A percentile compares a stretch with the other conserved stretches of the same genome.
Evolutionary conservation across 2,113 vertebrate genomes (phyloP).

Genomic region (Pholis gunnellus): DNA sequence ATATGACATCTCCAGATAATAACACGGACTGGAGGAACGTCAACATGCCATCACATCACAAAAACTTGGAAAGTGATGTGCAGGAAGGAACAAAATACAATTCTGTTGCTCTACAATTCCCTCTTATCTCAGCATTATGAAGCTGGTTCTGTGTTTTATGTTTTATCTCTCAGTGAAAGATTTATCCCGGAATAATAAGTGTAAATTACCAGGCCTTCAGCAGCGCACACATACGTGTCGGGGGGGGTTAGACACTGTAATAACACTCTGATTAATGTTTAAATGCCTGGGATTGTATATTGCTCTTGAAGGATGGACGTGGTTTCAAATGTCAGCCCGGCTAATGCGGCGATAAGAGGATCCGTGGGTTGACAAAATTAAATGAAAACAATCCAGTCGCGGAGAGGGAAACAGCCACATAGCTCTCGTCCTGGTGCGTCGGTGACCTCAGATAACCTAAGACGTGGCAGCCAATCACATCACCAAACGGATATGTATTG

Average conservation of each 20-base stretch:
- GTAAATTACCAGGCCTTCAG: slow-evolving; percentile 60
- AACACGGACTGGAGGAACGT: neutral
- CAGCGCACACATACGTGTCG: slow-evolving; percentile 42
- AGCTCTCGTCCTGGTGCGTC: slow-evolving; percentile 1
- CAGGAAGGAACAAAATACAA: neutral
- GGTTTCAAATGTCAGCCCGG: slow-evolving; percentile 31
- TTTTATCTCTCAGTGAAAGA: slow-evolving; percentile 48
- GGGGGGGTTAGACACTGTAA: slow-evolving; percentile 24
- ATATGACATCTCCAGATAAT: neutral
- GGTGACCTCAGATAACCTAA: slow-evolving; percentile 38
- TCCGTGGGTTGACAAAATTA: slow-evolving; percentile 12
- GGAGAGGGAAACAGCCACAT: neutral
- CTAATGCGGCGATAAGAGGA: slow-evolving; percentile 46
- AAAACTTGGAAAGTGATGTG: neutral
- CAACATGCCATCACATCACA: neutral
- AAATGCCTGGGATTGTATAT: slow-evolving; percentile 32
- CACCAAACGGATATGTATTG: slow-evolving; percentile 1
- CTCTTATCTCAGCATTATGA: slow-evolving; percentile 18
- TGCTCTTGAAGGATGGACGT: slow-evolving; percentile 41
- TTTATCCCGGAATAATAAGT: slow-evolving; percentile 64
- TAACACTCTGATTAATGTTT: slow-evolving; percentile 66
- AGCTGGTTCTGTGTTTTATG: slow-evolving; percentile 23
- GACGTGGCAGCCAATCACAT: slow-evolving; percentile 8
- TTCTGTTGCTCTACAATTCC: slow-evolving; percentile 8
- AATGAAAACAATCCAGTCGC: slow-evolving; percentile 21